Evolutionary conservation across 64 coral and sea anemone genomes (phyloP).

Genomic region (Stylophora pistillata): DNA sequence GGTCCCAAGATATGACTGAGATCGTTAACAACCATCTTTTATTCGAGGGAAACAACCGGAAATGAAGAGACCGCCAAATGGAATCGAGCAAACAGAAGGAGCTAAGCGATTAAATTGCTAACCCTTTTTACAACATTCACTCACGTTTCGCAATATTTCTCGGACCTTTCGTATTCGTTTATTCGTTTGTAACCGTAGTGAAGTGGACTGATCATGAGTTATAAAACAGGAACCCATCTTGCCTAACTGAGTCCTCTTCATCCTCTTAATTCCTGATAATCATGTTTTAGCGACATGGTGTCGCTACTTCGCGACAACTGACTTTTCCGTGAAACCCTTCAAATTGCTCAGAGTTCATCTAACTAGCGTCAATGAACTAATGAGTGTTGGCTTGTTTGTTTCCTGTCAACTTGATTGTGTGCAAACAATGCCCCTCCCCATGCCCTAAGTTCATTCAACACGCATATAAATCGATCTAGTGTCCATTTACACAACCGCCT

Average conservation of each 20-base stretch:
- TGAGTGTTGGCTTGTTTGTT: slow-evolving; percentile 10
- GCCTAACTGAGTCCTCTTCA: not conserved
- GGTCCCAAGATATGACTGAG: not conserved
- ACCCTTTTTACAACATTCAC: not conserved
- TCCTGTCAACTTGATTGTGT: slow-evolving; percentile 21
- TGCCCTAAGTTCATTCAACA: not conserved
- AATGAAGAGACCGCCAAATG: not conserved
- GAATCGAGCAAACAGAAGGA: not conserved
- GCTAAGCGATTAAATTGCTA: not conserved
- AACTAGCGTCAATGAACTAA: slow-evolving; percentile 32
- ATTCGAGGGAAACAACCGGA: slow-evolving; percentile 1
- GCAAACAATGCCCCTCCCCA: slow-evolving; percentile 32
- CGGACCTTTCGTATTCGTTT: not conserved
- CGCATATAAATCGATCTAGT: slow-evolving; percentile 5
- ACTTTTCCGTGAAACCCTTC: not conserved
- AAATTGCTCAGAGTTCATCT: not conserved
- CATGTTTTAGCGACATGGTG: not conserved
- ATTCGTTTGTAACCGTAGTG: not conserved
- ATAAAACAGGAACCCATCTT: not conserved
- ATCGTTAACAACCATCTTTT: no score
- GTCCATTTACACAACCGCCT: slow-evolving; percentile 16
- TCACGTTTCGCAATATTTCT: not conserved
- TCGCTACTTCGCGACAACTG: not conserved
- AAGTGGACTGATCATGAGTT: not conserved
- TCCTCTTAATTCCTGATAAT: not conserved